Percentiles rank a stretch among this genome's conserved stretches.
Conservation (phyloP, 2,888 invertebrate genomes). For the Cremastobaeus sp. region DNA sequence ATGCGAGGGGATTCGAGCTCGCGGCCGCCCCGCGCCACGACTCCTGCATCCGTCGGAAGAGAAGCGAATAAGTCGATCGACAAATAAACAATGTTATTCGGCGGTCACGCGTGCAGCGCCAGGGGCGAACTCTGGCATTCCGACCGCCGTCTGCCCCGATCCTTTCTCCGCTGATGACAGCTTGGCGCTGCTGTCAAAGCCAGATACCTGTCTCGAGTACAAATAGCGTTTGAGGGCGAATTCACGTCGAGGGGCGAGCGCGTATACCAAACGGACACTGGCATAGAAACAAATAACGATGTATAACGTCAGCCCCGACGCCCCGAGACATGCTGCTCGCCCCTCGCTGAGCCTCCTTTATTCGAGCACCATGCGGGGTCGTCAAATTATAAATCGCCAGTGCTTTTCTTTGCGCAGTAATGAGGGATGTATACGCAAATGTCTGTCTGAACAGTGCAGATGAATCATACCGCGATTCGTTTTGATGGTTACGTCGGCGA, state of each 20-base stretch:
- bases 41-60: constrained; percentile 72
- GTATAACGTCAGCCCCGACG: constrained; percentile 47
- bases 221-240: constrained; percentile 64
- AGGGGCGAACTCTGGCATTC: constrained; percentile 16
- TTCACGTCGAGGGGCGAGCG: constrained; percentile 66
- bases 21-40: constrained; percentile 71
- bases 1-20: constrained; percentile 59
- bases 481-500: constrained; percentile 11
- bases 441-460: neutral
- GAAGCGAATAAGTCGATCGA: constrained; percentile 64
- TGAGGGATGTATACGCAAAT: constrained; percentile 14
- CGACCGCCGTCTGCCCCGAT: constrained; percentile 24
- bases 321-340: constrained; percentile 43
- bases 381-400: constrained; percentile 24
- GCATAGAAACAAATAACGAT: constrained; percentile 67
- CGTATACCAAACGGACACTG: constrained; percentile 62
- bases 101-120: constrained; percentile 34
- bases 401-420: constrained; percentile 16
- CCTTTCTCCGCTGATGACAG: constrained; percentile 47
- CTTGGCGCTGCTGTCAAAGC: constrained; percentile 67
- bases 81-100: constrained; percentile 76
- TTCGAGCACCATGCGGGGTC: constrained; percentile 8
- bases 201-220: constrained; percentile 67
- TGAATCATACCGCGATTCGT: constrained; percentile 11
- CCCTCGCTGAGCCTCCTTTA: constrained; percentile 21